Percentiles rank a stretch among this genome's conserved stretches.
Evolutionary conservation across 1,140 invertebrate genomes (phyloP).

Genomic region (Cherax quadricarinatus): DNA sequence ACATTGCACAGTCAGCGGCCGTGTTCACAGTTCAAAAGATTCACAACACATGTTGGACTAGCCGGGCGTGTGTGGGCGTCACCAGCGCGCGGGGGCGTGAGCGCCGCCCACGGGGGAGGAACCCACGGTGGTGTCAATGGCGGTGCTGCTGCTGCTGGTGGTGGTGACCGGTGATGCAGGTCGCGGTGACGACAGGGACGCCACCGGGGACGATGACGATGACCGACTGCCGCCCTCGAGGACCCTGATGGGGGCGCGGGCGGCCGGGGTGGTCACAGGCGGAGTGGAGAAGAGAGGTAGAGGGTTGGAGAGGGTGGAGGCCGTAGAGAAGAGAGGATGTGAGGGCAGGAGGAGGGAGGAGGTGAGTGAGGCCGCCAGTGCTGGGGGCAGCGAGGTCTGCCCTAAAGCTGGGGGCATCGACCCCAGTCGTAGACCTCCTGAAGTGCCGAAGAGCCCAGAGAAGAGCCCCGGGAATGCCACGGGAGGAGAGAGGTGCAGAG

Average conservation of each 20-base stretch:
- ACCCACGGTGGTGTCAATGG: background rate
- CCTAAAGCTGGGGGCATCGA: slow-evolving; percentile 39
- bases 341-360: slow-evolving; percentile 50
- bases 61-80: background rate
- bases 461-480: slow-evolving; percentile 57
- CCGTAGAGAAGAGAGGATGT: slow-evolving; percentile 47
- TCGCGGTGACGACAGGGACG: slow-evolving; percentile 41
- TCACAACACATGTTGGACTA: background rate
- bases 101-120: background rate
- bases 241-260: slow-evolving; percentile 43
- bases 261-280: slow-evolving; percentile 14
- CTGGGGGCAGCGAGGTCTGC: slow-evolving; percentile 33
- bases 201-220: slow-evolving; percentile 41
- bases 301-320: slow-evolving; percentile 38
- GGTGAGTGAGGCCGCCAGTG: slow-evolving; percentile 54
- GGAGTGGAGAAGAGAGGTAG: slow-evolving; percentile 50
- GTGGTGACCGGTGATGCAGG: slow-evolving; percentile 1
- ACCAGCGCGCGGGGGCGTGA: background rate
- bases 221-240: slow-evolving; percentile 53
- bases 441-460: slow-evolving; percentile 54
- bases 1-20: background rate
- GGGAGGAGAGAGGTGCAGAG: slow-evolving; percentile 38
- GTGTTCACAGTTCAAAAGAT: background rate
- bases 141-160: background rate
- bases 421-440: slow-evolving; percentile 47